Evolutionary conservation across 2,113 vertebrate species (phyloP).

Genomic region (Dasyprocta punctata): DNA sequence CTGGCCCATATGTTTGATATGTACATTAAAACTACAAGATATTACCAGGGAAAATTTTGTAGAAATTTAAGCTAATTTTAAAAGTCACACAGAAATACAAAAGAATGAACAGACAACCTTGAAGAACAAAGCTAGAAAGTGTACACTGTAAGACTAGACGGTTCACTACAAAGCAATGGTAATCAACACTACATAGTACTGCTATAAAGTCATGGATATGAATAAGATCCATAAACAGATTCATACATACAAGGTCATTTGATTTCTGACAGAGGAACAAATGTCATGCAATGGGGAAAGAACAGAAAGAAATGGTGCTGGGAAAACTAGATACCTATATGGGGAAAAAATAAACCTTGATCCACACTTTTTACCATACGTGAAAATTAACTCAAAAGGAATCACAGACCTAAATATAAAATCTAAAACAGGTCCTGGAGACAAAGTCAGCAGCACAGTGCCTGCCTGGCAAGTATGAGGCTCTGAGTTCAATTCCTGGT

Average conservation of each 20-base stretch:
- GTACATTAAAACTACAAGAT: background rate
- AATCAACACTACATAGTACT: background rate
- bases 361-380: background rate
- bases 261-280: background rate
- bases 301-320: background rate
- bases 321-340: background rate
- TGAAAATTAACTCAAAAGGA: background rate
- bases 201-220: background rate
- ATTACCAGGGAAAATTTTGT: background rate
- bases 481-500: too few species aligned
- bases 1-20: background rate
- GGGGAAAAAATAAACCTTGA: background rate
- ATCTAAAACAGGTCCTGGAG: too few species aligned
- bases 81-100: background rate
- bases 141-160: background rate
- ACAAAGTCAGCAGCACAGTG: too few species aligned
- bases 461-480: too few species aligned
- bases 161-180: background rate
- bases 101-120: background rate
- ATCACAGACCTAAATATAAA: background rate
- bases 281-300: background rate
- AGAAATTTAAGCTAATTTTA: background rate
- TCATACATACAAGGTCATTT: background rate
- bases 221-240: background rate
- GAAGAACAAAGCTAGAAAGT: background rate